Evolutionary conservation across 2,888 invertebrate species (phyloP).

Genomic region (Nemurella pictetii): DNA sequence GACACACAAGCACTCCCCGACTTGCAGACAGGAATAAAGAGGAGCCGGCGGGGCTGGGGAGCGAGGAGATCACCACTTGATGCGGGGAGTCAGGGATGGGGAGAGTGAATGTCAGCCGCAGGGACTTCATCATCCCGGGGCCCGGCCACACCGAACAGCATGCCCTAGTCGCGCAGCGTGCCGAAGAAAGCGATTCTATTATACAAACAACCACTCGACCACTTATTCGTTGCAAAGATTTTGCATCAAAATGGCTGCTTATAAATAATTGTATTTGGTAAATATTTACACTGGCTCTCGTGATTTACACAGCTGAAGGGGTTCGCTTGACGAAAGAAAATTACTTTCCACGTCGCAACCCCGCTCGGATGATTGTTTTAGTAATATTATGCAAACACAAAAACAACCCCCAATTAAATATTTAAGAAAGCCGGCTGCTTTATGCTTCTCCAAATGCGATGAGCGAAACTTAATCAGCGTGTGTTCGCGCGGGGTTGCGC

Average conservation of each 20-base stretch:
- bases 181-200: not conserved
- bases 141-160: too few species aligned
- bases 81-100: not conserved
- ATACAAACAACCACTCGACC: not conserved
- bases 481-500: not conserved
- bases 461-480: not conserved
- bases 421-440: not conserved
- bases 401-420: not conserved
- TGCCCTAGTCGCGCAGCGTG: not conserved
- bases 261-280: not conserved
- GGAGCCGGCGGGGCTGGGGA: not conserved
- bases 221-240: not conserved
- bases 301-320: not conserved
- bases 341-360: not conserved
- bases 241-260: not conserved
- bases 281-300: not conserved
- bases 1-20: constrained; percentile 2
- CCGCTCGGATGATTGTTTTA: not conserved
- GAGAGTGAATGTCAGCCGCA: not conserved
- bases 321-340: not conserved
- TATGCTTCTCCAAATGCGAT: not conserved
- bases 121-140: not conserved
- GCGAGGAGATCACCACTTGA: not conserved
- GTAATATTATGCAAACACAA: not conserved
- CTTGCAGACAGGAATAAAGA: not conserved